phyloP scores from a whole-genome alignment of 2,888 invertebrate species.

The Eledona agricola region DNA sequence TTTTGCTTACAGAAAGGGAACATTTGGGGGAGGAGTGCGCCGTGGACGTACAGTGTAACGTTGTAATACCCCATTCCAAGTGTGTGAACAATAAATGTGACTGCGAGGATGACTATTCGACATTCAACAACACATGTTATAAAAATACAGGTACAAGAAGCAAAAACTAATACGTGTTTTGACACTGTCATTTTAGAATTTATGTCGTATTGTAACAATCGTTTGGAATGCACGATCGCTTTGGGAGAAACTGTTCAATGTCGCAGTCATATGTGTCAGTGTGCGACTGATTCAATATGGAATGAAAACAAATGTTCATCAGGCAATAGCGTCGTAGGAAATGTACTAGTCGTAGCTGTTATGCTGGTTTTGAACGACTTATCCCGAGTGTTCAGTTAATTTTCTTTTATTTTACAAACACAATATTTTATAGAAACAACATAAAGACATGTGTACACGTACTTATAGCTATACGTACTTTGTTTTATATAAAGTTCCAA shows the following conservation, averaged over 20 bases:
- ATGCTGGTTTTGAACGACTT: constrained; percentile 13
- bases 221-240: constrained; percentile 42
- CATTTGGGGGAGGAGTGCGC: constrained; percentile 40
- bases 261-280: constrained; percentile 48
- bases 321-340: constrained; percentile 8
- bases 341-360: constrained; percentile 9
- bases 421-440: constrained; percentile 39
- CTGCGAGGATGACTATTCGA: constrained; percentile 32
- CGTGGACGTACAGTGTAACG: constrained; percentile 42
- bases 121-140: constrained; percentile 31
- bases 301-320: constrained; percentile 38
- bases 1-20: constrained; percentile 4
- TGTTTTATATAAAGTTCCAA: constrained; percentile 37
- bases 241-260: constrained; percentile 45
- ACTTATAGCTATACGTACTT: constrained; percentile 38
- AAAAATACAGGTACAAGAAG: constrained; percentile 36
- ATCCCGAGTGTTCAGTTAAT: constrained; percentile 28
- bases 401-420: constrained; percentile 38
- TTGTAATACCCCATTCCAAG: constrained; percentile 33
- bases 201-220: constrained; percentile 45
- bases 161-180: constrained; percentile 21
- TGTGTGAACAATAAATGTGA: constrained; percentile 36
- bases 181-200: constrained; percentile 41
- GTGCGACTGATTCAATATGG: constrained; percentile 39
- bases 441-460: constrained; percentile 40